Percentiles rank a stretch among this genome's conserved stretches.
Conservation (phyloP, 2,113 vertebrate genomes). For the Eudyptes chrysolophus region DNA sequence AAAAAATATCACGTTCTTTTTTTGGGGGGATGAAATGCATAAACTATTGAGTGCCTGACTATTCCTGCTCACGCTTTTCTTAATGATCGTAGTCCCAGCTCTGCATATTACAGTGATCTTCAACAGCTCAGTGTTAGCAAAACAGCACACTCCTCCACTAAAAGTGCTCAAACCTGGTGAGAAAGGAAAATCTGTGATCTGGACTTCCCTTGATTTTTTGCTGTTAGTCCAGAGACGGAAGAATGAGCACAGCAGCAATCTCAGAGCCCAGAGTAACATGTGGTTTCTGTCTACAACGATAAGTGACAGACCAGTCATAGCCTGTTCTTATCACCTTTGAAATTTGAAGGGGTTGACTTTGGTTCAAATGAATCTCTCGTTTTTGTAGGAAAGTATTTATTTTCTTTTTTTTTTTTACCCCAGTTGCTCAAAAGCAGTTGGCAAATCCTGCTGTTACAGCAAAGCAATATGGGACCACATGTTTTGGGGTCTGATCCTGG, state of each 20-base stretch:
- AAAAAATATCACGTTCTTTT: neutral
- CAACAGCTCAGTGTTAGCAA: neutral
- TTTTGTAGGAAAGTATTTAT: neutral
- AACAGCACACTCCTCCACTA: neutral
- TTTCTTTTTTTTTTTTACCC: fast-evolving
- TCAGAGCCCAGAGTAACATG: slow-evolving; percentile 14
- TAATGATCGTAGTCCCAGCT: neutral
- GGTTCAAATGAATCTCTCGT: slow-evolving; percentile 1
- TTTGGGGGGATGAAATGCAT: neutral
- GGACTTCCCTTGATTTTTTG: neutral
- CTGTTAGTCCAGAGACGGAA: neutral
- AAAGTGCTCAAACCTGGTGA: neutral
- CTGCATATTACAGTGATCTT: neutral
- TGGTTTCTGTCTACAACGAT: slow-evolving; percentile 41
- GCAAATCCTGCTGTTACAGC: neutral
- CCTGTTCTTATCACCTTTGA: slow-evolving; percentile 53
- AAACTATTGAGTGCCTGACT: neutral
- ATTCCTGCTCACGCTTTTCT: neutral
- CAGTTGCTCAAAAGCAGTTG: neutral
- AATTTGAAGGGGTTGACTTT: slow-evolving; percentile 48
- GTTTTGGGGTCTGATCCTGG: neutral
- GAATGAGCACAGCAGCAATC: neutral
- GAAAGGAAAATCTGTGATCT: neutral
- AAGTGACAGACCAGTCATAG: slow-evolving; percentile 22
- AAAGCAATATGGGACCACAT: neutral